These are phyloP conservation scores for Ricordea florida DNA, from an alignment of 92 coral and sea anemone species.

Conservation along the genomic window DNA sequence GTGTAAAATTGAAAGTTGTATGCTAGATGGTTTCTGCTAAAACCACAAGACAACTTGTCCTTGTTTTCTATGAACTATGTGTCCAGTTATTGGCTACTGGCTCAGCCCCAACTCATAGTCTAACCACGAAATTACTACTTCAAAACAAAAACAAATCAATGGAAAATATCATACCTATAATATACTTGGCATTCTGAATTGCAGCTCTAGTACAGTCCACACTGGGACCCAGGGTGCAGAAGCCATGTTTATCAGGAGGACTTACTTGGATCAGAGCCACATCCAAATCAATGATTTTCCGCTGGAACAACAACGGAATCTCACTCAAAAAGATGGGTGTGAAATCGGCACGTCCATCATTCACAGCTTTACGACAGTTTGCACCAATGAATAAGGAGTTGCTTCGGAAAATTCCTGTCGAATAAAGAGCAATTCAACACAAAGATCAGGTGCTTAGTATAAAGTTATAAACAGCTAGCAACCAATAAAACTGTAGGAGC, in stretches of 20 bases:
- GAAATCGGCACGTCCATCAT: slow-evolving; percentile 94
- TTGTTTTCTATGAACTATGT: too few relatives aligned
- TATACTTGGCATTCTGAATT: slow-evolving; percentile 92
- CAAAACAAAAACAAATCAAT: too few relatives aligned
- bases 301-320: slow-evolving; percentile 87
- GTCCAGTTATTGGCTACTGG: too few relatives aligned
- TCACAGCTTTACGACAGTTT: slow-evolving; percentile 86
- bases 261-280: slow-evolving; percentile 96
- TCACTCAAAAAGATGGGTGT: slow-evolving; percentile 95
- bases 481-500: too few relatives aligned
- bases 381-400: slow-evolving; percentile 91
- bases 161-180: slow-evolving; percentile 87
- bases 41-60: too few relatives aligned
- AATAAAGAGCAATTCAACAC: not conserved
- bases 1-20: too few relatives aligned
- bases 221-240: slow-evolving; percentile 96
- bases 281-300: slow-evolving; percentile 86
- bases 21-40: too few relatives aligned
- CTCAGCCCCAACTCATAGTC: too few relatives aligned
- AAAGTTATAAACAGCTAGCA: too few relatives aligned
- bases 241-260: slow-evolving; percentile 99
- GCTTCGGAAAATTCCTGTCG: slow-evolving; percentile 82
- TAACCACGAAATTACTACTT: too few relatives aligned
- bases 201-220: slow-evolving; percentile 96
- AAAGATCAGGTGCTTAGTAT: too few relatives aligned